Conservation (phyloP, 2,113 vertebrate genomes). For the Calidris pygmaea region DNA sequence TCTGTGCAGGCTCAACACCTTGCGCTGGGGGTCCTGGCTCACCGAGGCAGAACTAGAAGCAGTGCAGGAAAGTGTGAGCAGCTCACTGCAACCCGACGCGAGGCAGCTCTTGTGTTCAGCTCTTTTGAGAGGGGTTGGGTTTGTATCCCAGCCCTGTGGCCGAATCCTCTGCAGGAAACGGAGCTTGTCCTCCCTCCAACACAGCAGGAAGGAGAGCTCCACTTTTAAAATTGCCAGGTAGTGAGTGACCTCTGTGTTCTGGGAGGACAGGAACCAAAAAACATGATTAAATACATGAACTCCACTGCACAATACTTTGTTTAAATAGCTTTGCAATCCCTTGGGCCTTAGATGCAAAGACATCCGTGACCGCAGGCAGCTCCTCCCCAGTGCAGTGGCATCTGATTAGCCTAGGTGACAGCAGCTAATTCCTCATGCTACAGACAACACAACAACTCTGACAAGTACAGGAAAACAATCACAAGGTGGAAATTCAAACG, state of each 20-base stretch:
- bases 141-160: background rate
- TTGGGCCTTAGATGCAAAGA: background rate
- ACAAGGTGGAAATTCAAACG: constrained; percentile 5
- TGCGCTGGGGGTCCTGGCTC: fast-evolving
- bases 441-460: background rate
- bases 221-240: background rate
- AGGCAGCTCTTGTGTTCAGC: fast-evolving
- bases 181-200: background rate
- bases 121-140: background rate
- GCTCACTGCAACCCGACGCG: background rate
- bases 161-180: background rate
- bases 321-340: background rate
- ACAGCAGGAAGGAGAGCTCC: background rate
- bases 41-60: background rate
- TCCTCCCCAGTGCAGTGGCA: background rate
- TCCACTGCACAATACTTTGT: background rate
- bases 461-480: background rate
- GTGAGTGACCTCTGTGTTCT: background rate
- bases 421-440: background rate
- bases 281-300: background rate
- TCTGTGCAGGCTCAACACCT: background rate
- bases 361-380: fast-evolving
- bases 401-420: background rate
- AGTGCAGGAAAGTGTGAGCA: background rate
- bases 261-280: background rate